phyloP scores from a whole-genome alignment of 2,888 invertebrate genomes.

The Drosophila austrosaltans region DNA sequence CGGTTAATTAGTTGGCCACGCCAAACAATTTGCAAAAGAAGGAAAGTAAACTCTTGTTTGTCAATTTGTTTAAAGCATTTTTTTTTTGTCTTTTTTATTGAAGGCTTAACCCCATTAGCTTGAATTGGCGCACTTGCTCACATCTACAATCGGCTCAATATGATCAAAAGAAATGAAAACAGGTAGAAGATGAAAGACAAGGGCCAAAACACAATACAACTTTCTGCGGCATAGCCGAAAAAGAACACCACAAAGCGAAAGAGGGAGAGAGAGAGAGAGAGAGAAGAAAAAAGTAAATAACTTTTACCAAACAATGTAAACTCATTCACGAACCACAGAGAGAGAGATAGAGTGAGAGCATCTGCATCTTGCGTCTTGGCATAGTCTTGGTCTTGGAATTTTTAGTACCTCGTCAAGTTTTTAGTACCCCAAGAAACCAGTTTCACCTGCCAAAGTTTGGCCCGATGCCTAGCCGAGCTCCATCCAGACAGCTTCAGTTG shows the following conservation, averaged over 20 bases:
- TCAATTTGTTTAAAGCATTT: constrained; percentile 59
- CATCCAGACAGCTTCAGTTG: constrained; percentile 62
- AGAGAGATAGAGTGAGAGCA: constrained; percentile 25
- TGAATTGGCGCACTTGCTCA: constrained; percentile 75
- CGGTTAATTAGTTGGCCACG: constrained; percentile 64
- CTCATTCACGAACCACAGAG: constrained; percentile 66
- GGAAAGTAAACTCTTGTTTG: constrained; percentile 65
- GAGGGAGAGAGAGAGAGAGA: too few relatives aligned
- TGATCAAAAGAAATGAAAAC: constrained; percentile 58
- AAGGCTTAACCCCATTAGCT: constrained; percentile 79
- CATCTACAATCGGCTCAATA: constrained; percentile 54
- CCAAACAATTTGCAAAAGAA: constrained; percentile 61
- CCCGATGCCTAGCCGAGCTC: constrained; percentile 39
- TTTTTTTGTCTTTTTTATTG: constrained; percentile 45
- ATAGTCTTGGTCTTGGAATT: constrained; percentile 29
- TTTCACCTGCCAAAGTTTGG: constrained; percentile 45
- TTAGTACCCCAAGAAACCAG: constrained; percentile 49
- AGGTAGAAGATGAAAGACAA: constrained; percentile 50
- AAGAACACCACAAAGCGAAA: constrained; percentile 56
- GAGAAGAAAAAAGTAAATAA: constrained; percentile 39
- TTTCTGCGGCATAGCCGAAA: constrained; percentile 64
- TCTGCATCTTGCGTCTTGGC: constrained; percentile 41
- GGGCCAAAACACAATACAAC: constrained; percentile 50
- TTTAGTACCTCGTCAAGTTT: constrained; percentile 47
- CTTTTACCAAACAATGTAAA: constrained; percentile 58